Evolutionary conservation across 2,797 vertebrate species (phyloP), one percentile per base, ranked within the genome.

Genomic region (Cynodonichthys magdalenae): DNA sequence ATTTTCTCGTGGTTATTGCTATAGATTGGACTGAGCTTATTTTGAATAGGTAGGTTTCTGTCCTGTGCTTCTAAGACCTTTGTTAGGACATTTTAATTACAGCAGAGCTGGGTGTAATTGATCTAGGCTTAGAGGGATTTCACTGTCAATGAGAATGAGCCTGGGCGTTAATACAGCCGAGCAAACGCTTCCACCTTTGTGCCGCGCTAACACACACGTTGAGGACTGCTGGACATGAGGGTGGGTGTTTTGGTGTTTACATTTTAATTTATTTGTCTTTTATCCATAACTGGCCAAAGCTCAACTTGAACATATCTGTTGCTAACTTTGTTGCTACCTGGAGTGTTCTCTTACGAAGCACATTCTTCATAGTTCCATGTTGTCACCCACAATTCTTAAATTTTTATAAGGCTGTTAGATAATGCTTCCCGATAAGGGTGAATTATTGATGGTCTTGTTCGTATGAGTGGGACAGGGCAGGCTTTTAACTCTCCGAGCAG

Each of bases 71-170:
- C 89, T 74, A 85, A 92, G 88, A 90, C 89, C 87, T 91, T 91
- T 91, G 90, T 89, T 90, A 75, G 84, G 91, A 89, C 87, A 78
- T 92, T 93, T 92, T 92, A 93, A 93, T 94, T 92, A 91, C 91
- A 90, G 85, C 89, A 82, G 85, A 90, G 90, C 89, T 72, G 84
- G 81, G 66, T 89, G 90, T 90, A 92, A 92, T 92, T 92, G 91
- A 92, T 93, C 89, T 84, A 57, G 85, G 91, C 89, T 93, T 89
- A 90, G 81, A 88, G 87, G 90, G 91, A 92, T 90, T 90, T 91
- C 82, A 87, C 87, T 86, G 87, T 89, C 91, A 89, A 84, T 87
- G 87, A 88, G 85, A 86, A 83, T 80, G 80, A 85, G 86, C 75
- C 90, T 59, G 71, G 88, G 81, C 74, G 89, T 87, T 91, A 90